A percentile compares a stretch with the other conserved stretches of the same genome.
phyloP scores from a whole-genome alignment of 2,113 vertebrate genomes.

The Columbina picui region DNA sequence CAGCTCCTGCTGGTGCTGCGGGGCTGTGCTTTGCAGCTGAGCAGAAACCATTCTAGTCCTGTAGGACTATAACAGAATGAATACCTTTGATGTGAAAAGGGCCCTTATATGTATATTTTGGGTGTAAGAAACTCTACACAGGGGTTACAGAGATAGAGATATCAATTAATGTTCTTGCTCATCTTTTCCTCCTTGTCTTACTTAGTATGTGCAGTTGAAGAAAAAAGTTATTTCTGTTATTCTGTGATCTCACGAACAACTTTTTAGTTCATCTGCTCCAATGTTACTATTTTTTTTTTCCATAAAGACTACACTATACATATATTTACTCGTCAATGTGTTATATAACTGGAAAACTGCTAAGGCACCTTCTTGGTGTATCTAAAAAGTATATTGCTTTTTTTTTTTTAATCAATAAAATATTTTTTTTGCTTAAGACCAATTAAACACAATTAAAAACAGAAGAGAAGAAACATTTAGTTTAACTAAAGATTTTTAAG shows the following conservation, averaged over 20 bases:
- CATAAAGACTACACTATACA: background rate
- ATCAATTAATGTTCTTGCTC: background rate
- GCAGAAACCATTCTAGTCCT: background rate
- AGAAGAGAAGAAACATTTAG: background rate
- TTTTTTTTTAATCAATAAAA: background rate
- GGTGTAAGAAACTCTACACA: background rate
- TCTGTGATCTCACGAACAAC: background rate
- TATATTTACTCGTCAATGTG: background rate
- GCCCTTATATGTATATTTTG: background rate
- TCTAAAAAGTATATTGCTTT: background rate
- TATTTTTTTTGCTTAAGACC: background rate
- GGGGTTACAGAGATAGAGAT: conserved; percentile 2
- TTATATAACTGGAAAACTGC: background rate
- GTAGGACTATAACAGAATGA: background rate
- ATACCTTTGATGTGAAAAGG: background rate
- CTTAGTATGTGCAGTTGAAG: background rate
- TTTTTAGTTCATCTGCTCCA: background rate
- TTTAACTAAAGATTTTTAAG: background rate
- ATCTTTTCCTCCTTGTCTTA: background rate
- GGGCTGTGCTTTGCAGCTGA: background rate
- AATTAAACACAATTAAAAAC: background rate
- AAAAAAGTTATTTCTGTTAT: background rate
- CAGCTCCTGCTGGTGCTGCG: background rate
- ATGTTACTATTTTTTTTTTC: background rate
- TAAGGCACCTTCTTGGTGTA: background rate